These are phyloP conservation scores for Champsocephalus esox DNA, from an alignment of 2,797 vertebrate genomes.

Conservation along the genomic window DNA sequence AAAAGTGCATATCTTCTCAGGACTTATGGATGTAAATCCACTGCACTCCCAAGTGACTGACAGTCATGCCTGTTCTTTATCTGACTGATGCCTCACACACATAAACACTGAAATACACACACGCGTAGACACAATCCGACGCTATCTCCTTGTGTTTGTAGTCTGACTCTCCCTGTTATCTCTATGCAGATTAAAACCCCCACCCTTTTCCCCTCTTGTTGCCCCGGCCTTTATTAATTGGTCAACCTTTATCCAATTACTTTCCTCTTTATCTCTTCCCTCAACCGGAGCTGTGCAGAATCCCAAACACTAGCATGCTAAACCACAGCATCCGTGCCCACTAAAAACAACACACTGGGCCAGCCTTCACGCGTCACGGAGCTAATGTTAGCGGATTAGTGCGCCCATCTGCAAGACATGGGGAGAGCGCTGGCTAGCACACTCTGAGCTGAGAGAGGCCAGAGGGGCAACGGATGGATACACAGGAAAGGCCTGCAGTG, in stretches of 20 bases:
- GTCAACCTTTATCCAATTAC: slow-evolving; percentile 78
- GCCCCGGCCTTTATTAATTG: slow-evolving; percentile 75
- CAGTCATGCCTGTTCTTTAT: slow-evolving; percentile 57
- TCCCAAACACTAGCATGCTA: slow-evolving; percentile 53
- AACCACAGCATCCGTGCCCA: slow-evolving; percentile 38
- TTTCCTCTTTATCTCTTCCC: slow-evolving; percentile 68
- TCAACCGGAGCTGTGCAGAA: slow-evolving; percentile 57
- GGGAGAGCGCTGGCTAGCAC: slow-evolving; percentile 66
- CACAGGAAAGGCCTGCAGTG: slow-evolving; percentile 68
- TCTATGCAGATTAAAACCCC: slow-evolving; percentile 61
- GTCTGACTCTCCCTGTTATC: slow-evolving; percentile 61
- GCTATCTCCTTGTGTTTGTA: slow-evolving; percentile 55
- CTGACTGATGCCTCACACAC: slow-evolving; percentile 48
- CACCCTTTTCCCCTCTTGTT: slow-evolving; percentile 35
- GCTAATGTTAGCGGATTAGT: slow-evolving; percentile 74
- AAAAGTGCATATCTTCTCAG: slow-evolving; percentile 42
- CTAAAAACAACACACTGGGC: slow-evolving; percentile 56
- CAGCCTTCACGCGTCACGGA: slow-evolving; percentile 71
- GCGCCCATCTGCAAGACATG: slow-evolving; percentile 74
- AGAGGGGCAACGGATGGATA: slow-evolving; percentile 67
- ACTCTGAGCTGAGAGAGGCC: slow-evolving; percentile 61
- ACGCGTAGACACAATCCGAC: slow-evolving; percentile 20
- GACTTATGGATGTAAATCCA: slow-evolving; percentile 63
- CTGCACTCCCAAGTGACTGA: slow-evolving; percentile 59
- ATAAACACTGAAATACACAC: slow-evolving; percentile 13